Conservation (phyloP, 1,140 invertebrate species). For the Brachionus rubens region DNA sequence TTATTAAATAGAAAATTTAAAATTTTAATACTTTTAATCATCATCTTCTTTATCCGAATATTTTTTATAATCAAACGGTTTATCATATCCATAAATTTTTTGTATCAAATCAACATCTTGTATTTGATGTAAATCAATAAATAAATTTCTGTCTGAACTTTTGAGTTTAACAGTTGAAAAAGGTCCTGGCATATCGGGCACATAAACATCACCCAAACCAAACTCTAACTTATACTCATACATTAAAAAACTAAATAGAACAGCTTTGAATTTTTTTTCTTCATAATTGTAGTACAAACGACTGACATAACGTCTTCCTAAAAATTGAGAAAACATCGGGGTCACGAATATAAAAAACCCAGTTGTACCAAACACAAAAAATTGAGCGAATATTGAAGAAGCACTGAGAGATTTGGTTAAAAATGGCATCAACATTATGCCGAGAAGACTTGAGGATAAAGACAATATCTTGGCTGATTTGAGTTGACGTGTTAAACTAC, state of each 20-base stretch:
- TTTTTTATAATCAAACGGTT: conserved; percentile 43
- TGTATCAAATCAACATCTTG: conserved; percentile 18
- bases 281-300: conserved; percentile 44
- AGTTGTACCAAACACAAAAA: conserved; percentile 44
- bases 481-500: conserved; percentile 14
- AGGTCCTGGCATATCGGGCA: conserved; percentile 41
- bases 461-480: conserved; percentile 37
- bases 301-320: conserved; percentile 11
- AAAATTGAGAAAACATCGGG: conserved; percentile 37
- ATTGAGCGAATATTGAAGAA: conserved; percentile 9
- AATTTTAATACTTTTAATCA: conserved; percentile 38
- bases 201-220: neutral
- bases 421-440: conserved; percentile 38
- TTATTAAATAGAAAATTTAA: no score
- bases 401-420: neutral
- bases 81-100: conserved; percentile 39
- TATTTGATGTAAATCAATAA: conserved; percentile 15
- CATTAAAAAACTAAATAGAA: conserved; percentile 43
- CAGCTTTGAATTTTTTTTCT: conserved; percentile 34
- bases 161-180: conserved; percentile 37
- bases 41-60: conserved; percentile 12
- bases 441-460: conserved; percentile 15
- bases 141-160: neutral
- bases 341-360: conserved; percentile 41
- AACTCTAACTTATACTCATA: conserved; percentile 35